phyloP scores from a whole-genome alignment of 2,113 vertebrate species.

The Cranoglanis bouderius region DNA sequence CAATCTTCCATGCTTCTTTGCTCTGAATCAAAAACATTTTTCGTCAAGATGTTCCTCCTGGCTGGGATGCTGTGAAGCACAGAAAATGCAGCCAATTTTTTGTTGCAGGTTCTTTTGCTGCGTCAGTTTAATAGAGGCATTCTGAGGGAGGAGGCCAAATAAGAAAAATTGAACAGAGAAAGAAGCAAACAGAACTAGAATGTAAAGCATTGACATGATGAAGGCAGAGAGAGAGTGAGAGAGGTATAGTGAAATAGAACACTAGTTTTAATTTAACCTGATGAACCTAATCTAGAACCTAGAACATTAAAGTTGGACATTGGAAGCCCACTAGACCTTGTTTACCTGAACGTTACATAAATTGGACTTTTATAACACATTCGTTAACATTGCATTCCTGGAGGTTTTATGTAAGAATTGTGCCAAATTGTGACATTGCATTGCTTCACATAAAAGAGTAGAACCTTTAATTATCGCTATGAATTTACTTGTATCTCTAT shows the following conservation, averaged over 20 bases:
- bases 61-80: constrained; percentile 54
- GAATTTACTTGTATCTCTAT: neutral
- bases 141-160: constrained; percentile 21
- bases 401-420: neutral
- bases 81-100: constrained; percentile 61
- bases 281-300: neutral
- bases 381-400: neutral
- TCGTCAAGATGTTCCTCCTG: constrained; percentile 60
- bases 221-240: neutral
- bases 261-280: neutral
- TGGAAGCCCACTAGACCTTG: too few relatives aligned
- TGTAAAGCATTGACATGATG: neutral
- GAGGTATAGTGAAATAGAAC: neutral
- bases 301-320: neutral
- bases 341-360: neutral
- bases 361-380: neutral
- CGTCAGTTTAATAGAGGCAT: constrained; percentile 54
- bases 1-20: constrained; percentile 46
- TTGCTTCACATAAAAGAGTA: neutral
- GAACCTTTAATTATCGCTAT: neutral
- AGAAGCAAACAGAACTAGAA: neutral
- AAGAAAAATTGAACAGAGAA: neutral
- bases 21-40: constrained; percentile 48
- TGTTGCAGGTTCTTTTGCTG: constrained; percentile 57
- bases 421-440: neutral